Conservation (phyloP, 1,140 invertebrate species). For the Pseudoatta argentina region DNA sequence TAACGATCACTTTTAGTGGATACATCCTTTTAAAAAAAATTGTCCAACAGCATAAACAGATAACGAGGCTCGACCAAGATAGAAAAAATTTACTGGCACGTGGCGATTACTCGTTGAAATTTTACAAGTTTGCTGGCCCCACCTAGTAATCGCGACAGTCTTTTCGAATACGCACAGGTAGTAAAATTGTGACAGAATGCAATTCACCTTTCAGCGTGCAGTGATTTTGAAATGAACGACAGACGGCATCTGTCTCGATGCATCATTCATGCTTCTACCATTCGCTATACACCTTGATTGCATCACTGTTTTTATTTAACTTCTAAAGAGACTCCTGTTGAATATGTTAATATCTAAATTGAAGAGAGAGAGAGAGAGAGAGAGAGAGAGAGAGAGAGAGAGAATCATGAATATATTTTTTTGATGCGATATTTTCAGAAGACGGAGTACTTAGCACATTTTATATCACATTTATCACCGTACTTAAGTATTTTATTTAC, state of each 20-base stretch:
- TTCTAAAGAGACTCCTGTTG: constrained; percentile 1
- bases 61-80: not conserved
- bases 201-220: no score
- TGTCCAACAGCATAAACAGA: not conserved
- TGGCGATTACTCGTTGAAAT: not conserved
- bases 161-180: constrained; percentile 11
- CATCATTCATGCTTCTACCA: constrained; percentile 34
- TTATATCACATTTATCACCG: not conserved
- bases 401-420: not conserved
- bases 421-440: not conserved
- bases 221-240: not conserved
- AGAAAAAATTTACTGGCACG: no score
- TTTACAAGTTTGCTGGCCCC: not conserved
- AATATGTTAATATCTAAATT: constrained; percentile 33
- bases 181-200: constrained; percentile 18
- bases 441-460: not conserved
- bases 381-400: not conserved
- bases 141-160: constrained; percentile 1
- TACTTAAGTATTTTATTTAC: not conserved
- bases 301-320: constrained; percentile 49
- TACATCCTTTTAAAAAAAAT: not conserved
- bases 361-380: not conserved
- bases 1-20: not conserved
- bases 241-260: constrained; percentile 17
- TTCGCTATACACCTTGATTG: constrained; percentile 24